A percentile compares a stretch with the other conserved stretches of the same genome.
These are phyloP conservation scores for Tetragnatha montana DNA, from an alignment of 2,888 invertebrate species.

Conservation along the genomic window DNA sequence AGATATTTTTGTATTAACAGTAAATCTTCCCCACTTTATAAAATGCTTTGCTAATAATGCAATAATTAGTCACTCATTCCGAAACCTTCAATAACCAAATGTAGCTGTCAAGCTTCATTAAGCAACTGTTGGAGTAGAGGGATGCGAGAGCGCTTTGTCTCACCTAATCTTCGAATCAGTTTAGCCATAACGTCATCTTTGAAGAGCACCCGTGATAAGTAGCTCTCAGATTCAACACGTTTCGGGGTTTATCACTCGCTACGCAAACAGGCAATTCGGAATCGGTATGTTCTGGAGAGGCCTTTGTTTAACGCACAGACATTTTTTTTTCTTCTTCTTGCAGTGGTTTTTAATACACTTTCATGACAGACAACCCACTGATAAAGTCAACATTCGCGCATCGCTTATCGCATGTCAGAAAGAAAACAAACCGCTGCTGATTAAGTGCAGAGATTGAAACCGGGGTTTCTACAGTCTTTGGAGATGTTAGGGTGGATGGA, in stretches of 20 bases:
- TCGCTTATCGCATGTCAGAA: not conserved
- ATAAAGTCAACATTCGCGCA: slow-evolving; percentile 32
- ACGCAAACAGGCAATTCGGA: slow-evolving; percentile 34
- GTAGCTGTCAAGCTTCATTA: not conserved
- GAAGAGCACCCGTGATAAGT: slow-evolving; percentile 43
- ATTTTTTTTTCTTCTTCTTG: slow-evolving; percentile 5
- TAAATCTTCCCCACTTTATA: no score
- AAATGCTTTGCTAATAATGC: no score
- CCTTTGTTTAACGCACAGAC: slow-evolving; percentile 27
- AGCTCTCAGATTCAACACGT: slow-evolving; percentile 44
- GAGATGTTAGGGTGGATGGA: not conserved
- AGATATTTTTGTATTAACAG: no score
- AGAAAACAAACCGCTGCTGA: not conserved
- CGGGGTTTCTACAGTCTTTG: not conserved
- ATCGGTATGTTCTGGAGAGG: slow-evolving; percentile 38
- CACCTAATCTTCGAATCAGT: slow-evolving; percentile 6
- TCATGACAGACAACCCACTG: slow-evolving; percentile 6
- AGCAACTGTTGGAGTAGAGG: not conserved
- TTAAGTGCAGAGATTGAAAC: not conserved
- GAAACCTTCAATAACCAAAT: not conserved
- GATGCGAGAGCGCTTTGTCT: not conserved
- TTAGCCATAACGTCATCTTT: slow-evolving; percentile 12
- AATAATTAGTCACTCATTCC: no score
- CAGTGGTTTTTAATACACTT: not conserved
- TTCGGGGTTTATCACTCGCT: slow-evolving; percentile 46